phyloP scores from a whole-genome alignment of 1,140 invertebrate species.

The Rhyacophila brunnea region DNA sequence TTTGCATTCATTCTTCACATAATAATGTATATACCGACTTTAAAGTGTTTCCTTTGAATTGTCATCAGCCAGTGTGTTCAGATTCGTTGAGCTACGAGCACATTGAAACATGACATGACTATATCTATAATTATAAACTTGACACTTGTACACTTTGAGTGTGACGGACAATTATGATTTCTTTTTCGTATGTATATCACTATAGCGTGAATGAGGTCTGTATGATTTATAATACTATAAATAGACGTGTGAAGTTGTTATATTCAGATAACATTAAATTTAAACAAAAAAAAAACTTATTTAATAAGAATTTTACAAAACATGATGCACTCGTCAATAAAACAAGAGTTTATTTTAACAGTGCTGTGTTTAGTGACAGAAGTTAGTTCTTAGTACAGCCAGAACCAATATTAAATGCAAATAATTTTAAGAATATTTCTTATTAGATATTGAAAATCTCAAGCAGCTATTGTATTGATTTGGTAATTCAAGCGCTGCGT shows the following conservation, averaged over 20 bases:
- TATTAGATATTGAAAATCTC: slow-evolving; percentile 28
- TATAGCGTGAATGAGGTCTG: not conserved
- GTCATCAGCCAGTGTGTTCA: too few relatives aligned
- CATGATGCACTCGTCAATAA: not conserved
- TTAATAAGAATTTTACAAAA: slow-evolving; percentile 20
- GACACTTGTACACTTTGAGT: too few relatives aligned
- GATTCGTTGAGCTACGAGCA: too few relatives aligned
- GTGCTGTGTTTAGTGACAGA: slow-evolving; percentile 26
- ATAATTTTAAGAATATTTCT: slow-evolving; percentile 31
- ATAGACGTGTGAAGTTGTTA: slow-evolving; percentile 22
- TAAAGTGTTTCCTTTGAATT: too few relatives aligned
- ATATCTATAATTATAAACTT: too few relatives aligned
- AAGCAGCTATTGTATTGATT: slow-evolving; percentile 12
- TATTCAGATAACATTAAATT: slow-evolving; percentile 16
- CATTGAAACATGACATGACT: too few relatives aligned
- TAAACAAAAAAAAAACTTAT: not conserved
- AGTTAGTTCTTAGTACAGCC: slow-evolving; percentile 17
- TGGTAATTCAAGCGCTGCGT: not conserved
- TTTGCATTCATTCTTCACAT: too few relatives aligned
- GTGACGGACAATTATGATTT: too few relatives aligned
- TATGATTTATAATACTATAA: slow-evolving; percentile 20
- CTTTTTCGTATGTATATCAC: too few relatives aligned
- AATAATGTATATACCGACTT: too few relatives aligned
- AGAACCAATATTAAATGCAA: slow-evolving; percentile 33
- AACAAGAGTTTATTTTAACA: slow-evolving; percentile 29